A percentile compares a stretch with the other conserved stretches of the same genome.
These are phyloP conservation scores for Gnatocerus cornutus DNA, from an alignment of 2,888 invertebrate species.

Conservation along the genomic window DNA sequence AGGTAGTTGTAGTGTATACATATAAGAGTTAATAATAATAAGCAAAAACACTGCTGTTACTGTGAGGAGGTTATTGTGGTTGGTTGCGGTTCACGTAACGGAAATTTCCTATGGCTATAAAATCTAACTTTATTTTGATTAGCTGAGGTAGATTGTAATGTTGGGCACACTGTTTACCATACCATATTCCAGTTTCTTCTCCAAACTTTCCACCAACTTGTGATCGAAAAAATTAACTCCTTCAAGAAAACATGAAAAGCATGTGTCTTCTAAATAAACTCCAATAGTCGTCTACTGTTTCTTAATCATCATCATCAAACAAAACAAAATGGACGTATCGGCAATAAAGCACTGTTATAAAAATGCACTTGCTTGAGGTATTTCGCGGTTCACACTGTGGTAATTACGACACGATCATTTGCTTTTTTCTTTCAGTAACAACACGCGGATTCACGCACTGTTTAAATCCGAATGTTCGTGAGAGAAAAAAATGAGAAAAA, in stretches of 20 bases:
- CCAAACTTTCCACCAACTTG: constrained; percentile 63
- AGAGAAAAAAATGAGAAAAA: constrained; percentile 10
- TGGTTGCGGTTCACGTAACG: constrained; percentile 67
- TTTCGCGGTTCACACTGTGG: constrained; percentile 51
- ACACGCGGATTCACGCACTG: constrained; percentile 27
- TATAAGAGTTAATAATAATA: constrained; percentile 37
- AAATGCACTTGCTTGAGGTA: constrained; percentile 65
- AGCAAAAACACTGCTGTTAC: constrained; percentile 56
- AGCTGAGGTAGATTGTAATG: constrained; percentile 70
- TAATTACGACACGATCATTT: constrained; percentile 7
- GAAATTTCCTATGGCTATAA: constrained; percentile 69
- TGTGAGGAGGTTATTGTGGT: constrained; percentile 64
- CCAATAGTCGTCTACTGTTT: not conserved
- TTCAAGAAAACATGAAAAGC: constrained; percentile 14
- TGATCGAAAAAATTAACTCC: constrained; percentile 27
- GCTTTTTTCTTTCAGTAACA: constrained; percentile 14
- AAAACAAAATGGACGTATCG: constrained; percentile 54
- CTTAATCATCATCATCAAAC: constrained; percentile 30
- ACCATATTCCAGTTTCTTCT: constrained; percentile 65
- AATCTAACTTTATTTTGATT: constrained; percentile 70
- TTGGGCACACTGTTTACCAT: constrained; percentile 68
- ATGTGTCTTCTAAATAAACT: constrained; percentile 16
- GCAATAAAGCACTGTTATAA: constrained; percentile 55
- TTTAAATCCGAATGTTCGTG: constrained; percentile 15
- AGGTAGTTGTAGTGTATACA: constrained; percentile 53